These are phyloP conservation scores for Macrocentrus cingulum DNA, from an alignment of 1,140 invertebrate genomes.

Conservation along the genomic window DNA sequence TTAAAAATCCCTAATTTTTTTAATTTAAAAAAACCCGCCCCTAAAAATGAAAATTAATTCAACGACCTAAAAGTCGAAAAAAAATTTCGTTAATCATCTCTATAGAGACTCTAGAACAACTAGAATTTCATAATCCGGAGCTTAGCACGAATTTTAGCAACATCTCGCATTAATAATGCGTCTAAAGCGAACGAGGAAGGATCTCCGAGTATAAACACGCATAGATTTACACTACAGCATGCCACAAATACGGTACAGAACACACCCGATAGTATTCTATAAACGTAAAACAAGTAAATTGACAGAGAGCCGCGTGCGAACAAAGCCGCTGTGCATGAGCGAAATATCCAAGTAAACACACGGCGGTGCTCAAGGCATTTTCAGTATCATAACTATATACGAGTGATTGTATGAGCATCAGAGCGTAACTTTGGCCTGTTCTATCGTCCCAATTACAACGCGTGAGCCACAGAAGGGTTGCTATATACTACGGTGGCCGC, in stretches of 20 bases:
- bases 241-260: neutral
- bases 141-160: too few species aligned
- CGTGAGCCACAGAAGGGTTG: neutral
- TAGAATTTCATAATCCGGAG: too few species aligned
- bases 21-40: too few species aligned
- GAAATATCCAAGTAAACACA: neutral
- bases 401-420: neutral
- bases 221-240: neutral
- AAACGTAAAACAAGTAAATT: neutral
- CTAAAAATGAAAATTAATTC: too few species aligned
- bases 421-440: neutral
- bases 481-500: neutral
- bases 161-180: too few species aligned
- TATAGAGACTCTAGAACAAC: too few species aligned
- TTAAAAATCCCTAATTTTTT: too few species aligned
- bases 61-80: too few species aligned
- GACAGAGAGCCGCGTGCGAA: neutral
- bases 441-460: neutral
- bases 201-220: slow-evolving; percentile 1
- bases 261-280: neutral
- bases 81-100: too few species aligned
- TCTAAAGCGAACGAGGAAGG: neutral
- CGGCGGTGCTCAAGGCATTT: too few species aligned
- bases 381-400: too few species aligned
- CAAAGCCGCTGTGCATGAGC: neutral